Base-by-base conservation (phyloP, 2,113 vertebrate species). In the Caretta caretta region DNA sequence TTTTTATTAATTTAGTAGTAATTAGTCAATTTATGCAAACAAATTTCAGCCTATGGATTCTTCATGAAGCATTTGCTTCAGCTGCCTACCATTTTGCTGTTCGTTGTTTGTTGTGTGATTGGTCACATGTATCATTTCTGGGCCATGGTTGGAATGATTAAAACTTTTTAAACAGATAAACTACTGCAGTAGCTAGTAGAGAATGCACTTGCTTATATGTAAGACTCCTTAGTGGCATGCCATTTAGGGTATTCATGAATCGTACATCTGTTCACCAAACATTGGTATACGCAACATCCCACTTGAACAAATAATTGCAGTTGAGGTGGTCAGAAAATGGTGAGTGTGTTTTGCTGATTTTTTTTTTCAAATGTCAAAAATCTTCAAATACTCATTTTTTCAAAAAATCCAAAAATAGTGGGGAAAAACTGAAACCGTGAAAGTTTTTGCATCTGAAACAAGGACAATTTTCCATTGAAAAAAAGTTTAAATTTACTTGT, bases 161-260 rank as follows among this genome's bases (percentile, higher is more conserved):
- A 88, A 93, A 86, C 83, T 83, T 93, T 84, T 96, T 96, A 97
- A 97, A 92, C 93, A 97, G 97, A 97, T 93, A 95, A 94, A 97
- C 95, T 95, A 96, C 90, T 97, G 89, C 95, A 96, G 93, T 93
- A 96, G 79, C 65, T 84, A 91, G 94, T 90, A 97, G 94, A 96
- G 92, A 89, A 93, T 96, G 91, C 88, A 96, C 95, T 97, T 97
- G 91, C 89, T 97, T 95, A 95, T 97, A 94, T 95, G 95, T 95
- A 97, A 97, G 96, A 95, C 97, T 90, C 95, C 90, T 96, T 96
- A 93, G 94, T 94, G 91, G 79, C 90, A 80, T 97, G 94, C 96
- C 94, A 96, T 90, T 89, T 88, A 85, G 95, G 84, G 91, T 88
- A 84, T 88, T 94, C 89, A 86, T 93, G 89, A 89, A 94, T 87